Evolutionary conservation across 2,113 vertebrate species (phyloP).

Genomic region (Lutjanus erythropterus): DNA sequence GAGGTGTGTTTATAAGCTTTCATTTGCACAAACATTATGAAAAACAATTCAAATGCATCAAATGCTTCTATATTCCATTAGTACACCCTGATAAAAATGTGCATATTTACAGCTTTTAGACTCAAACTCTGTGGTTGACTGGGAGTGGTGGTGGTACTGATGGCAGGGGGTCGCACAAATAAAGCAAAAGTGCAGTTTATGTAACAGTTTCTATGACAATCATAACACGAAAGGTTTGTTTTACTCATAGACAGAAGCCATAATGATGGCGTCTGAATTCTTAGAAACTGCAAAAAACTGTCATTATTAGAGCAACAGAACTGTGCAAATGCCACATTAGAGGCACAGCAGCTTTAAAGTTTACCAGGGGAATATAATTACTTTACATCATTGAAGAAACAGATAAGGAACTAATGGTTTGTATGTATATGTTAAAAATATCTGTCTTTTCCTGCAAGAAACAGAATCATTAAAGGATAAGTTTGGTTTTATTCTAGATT

Average conservation of each 20-base stretch:
- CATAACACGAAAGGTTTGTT: conserved; percentile 32
- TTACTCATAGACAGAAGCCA: conserved; percentile 39
- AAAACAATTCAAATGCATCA: conserved; percentile 26
- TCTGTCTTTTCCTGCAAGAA: neutral
- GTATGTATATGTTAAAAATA: neutral
- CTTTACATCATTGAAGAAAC: conserved; percentile 17
- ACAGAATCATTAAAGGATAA: neutral
- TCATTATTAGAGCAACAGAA: conserved; percentile 52
- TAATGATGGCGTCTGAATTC: conserved; percentile 60
- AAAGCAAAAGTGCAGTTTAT: conserved; percentile 59
- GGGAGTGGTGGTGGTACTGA: conserved; percentile 40
- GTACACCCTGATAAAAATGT: conserved; percentile 47
- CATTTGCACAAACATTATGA: conserved; percentile 22
- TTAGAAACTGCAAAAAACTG: conserved; percentile 37
- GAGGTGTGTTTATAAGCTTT: conserved; percentile 36
- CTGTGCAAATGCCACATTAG: conserved; percentile 10
- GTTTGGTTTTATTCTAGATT: neutral
- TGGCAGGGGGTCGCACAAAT: conserved; percentile 60
- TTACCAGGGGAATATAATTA: conserved; percentile 3
- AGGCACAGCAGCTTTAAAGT: conserved; percentile 11
- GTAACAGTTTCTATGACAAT: conserved; percentile 62
- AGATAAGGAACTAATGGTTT: neutral
- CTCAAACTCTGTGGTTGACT: conserved; percentile 51
- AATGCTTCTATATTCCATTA: conserved; percentile 11
- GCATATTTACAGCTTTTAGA: conserved; percentile 56